phyloP scores from a whole-genome alignment of 2,797 vertebrate species.

The Aselliscus stoliczkanus region DNA sequence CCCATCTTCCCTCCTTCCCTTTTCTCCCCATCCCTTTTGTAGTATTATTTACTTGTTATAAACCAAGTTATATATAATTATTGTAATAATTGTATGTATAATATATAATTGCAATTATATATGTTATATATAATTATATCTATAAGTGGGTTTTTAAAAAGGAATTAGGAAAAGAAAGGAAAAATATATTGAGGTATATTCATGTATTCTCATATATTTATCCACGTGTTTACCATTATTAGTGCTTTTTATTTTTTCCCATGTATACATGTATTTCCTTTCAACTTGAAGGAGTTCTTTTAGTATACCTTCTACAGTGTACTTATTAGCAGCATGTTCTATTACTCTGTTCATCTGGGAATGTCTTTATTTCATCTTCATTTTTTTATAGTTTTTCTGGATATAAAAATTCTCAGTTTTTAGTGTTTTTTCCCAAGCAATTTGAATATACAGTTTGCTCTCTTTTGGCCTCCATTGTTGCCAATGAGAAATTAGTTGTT shows the following conservation, averaged over 20 bases:
- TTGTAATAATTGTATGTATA: background rate
- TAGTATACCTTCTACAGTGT: background rate
- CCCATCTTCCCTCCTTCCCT: background rate
- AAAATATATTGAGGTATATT: background rate
- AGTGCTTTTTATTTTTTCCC: background rate
- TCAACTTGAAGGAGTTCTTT: background rate
- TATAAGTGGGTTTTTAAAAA: background rate
- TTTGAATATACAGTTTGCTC: background rate
- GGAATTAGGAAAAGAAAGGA: background rate
- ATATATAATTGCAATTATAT: background rate
- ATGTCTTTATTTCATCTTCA: background rate
- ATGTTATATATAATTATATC: background rate
- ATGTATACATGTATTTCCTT: background rate
- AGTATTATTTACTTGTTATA: background rate
- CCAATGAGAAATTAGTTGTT: background rate
- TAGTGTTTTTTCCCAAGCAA: background rate
- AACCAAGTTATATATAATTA: background rate
- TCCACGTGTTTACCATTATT: background rate
- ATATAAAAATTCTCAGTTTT: background rate
- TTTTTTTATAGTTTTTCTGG: background rate
- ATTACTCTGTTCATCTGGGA: background rate
- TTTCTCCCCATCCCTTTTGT: background rate
- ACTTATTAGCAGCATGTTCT: background rate
- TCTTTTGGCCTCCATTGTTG: background rate
- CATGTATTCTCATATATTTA: background rate